Evolutionary conservation across 2,797 vertebrate species (phyloP), one percentile per base, ranked within the genome.

Genomic region (Peromyscus melanophrys): DNA sequence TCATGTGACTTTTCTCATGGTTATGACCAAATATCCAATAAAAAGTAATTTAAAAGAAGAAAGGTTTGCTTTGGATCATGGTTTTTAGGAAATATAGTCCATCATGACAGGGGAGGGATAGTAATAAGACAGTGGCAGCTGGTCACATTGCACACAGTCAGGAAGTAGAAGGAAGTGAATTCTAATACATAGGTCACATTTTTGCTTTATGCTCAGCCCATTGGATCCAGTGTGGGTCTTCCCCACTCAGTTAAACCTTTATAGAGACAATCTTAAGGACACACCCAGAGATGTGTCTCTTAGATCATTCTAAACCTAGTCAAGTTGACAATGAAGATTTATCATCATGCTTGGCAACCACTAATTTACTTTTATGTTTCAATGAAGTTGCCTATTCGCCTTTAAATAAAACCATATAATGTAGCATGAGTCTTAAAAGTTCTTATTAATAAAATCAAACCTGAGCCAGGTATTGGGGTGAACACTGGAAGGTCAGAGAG

Each of bases 381-480:
- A 40, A 21, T 43, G 31, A 76, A 90, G 37, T 80, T 69, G 25
- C 57, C 37, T 76, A 6, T 91, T 91, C 27, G 71, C 49, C 31
- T 86, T 16, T 73, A 85, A 92, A 75, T 73, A 14, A 31, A 92
- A 84, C n/a, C n/a, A n/a, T n/a, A n/a, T n/a, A n/a, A n/a, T n/a
- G n/a, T n/a, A n/a, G n/a, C n/a, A n/a, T n/a, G n/a, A n/a, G n/a
- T n/a, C n/a, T n/a, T n/a, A n/a, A n/a, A n/a, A n/a, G n/a, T n/a
- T n/a, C n/a, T n/a, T n/a, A n/a, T n/a, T n/a, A n/a, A n/a, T n/a
- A n/a, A n/a, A n/a, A n/a, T n/a, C n/a, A n/a, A n/a, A n/a, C n/a
- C n/a, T n/a, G n/a, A n/a, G n/a, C n/a, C n/a, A n/a, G n/a, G n/a
- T n/a, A n/a, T n/a, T n/a, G n/a, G n/a, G n/a, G n/a, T n/a, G n/a